Conservation (phyloP, 1,140 invertebrate species). For the Leptonema lineaticorne region DNA sequence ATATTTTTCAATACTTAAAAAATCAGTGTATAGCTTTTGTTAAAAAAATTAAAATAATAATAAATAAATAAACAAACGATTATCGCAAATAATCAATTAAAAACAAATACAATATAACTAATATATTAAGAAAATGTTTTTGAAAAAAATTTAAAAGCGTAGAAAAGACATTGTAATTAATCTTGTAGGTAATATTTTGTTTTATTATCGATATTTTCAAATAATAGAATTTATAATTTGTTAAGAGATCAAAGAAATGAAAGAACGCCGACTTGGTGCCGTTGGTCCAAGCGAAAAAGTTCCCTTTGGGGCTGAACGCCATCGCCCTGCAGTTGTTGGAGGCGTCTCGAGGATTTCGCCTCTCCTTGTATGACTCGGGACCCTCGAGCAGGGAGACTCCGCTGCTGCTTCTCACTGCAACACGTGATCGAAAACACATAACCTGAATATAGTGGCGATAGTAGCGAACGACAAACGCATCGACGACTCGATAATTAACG, state of each 20-base stretch:
- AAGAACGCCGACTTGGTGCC: conserved; percentile 49
- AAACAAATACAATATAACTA: neutral
- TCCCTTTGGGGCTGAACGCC: conserved; percentile 66
- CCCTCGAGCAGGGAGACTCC: conserved; percentile 34
- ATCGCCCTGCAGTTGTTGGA: conserved; percentile 66
- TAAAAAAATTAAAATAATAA: no score
- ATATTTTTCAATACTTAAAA: no score
- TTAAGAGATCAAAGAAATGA: neutral
- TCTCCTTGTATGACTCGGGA: conserved; percentile 45
- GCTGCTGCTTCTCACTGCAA: conserved; percentile 34
- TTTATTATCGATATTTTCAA: no score
- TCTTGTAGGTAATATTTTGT: no score
- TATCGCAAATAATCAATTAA: no score
- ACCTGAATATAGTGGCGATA: neutral
- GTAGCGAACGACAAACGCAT: neutral
- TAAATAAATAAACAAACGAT: no score
- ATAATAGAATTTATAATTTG: neutral
- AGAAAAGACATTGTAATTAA: no score
- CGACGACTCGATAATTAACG: neutral
- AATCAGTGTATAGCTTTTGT: no score
- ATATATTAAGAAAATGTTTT: neutral
- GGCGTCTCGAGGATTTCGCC: conserved; percentile 61
- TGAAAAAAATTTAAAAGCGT: no score
- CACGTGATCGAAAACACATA: neutral
- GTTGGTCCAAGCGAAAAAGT: conserved; percentile 69